phyloP scores from a whole-genome alignment of 2,888 invertebrate species.

The Spilosoma lubricipeda region DNA sequence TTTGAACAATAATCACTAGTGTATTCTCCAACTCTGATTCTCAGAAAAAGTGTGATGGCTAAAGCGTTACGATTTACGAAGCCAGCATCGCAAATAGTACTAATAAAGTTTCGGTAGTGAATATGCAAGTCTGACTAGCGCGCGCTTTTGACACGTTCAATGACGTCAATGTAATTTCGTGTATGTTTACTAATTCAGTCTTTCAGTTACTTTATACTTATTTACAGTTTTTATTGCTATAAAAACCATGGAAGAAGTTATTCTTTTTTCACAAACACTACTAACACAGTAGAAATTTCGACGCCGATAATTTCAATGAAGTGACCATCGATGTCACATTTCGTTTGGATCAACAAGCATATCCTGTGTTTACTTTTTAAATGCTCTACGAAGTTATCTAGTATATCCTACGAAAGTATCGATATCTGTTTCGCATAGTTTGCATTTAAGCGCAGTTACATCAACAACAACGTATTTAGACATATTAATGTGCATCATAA shows the following conservation, averaged over 20 bases:
- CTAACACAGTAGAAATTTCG: no score
- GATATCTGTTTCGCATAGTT: constrained; percentile 35
- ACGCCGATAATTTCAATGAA: no score
- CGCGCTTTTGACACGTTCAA: no score
- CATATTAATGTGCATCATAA: constrained; percentile 58
- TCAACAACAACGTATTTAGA: constrained; percentile 63
- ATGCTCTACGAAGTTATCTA: constrained; percentile 49
- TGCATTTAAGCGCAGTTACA: constrained; percentile 54
- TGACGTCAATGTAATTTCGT: no score
- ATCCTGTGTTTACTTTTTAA: constrained; percentile 39
- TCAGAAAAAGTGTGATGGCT: constrained; percentile 37
- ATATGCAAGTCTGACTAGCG: constrained; percentile 60
- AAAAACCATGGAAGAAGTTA: no score
- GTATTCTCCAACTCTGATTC: constrained; percentile 49
- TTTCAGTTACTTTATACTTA: no score
- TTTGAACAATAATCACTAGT: constrained; percentile 72
- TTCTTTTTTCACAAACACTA: no score
- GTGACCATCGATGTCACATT: no score
- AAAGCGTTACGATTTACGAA: constrained; percentile 56
- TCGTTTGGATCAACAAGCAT: no score
- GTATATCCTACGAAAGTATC: no score
- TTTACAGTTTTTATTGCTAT: no score
- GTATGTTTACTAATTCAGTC: no score
- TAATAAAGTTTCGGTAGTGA: constrained; percentile 63
- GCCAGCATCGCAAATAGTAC: constrained; percentile 52